phyloP scores from a whole-genome alignment of 2,113 vertebrate species.

The Oceanites oceanicus region DNA sequence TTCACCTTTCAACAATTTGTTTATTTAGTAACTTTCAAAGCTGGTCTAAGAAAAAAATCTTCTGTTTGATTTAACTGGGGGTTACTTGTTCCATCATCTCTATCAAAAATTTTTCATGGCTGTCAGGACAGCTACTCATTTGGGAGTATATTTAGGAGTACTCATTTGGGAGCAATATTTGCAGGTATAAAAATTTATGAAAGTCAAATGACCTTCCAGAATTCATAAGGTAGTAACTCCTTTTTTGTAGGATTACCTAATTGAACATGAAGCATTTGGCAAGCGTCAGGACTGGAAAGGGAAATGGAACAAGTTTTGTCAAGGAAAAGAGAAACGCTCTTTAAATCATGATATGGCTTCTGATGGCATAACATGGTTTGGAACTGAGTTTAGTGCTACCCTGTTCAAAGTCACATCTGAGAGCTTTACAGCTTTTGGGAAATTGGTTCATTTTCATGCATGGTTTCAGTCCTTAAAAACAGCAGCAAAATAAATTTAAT shows the following conservation, averaged over 20 bases:
- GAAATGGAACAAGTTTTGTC: background rate
- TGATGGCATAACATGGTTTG: background rate
- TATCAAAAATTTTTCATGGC: background rate
- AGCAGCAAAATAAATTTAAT: background rate
- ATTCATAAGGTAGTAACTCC: background rate
- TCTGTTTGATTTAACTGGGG: background rate
- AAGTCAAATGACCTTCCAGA: background rate
- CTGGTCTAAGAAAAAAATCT: background rate
- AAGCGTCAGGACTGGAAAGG: background rate
- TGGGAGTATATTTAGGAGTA: background rate
- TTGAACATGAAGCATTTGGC: background rate
- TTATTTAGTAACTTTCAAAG: background rate
- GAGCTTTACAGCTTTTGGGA: background rate
- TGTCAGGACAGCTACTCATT: background rate
- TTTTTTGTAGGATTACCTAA: background rate
- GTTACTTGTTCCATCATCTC: background rate
- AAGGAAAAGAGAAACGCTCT: background rate
- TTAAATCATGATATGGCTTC: background rate
- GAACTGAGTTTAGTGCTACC: background rate
- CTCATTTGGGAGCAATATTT: background rate
- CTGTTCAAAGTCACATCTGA: background rate
- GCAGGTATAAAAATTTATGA: background rate
- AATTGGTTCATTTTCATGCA: background rate
- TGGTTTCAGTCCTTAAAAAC: background rate
- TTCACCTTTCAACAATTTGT: background rate